phyloP scores from a whole-genome alignment of 2,797 vertebrate genomes.

The Halcyon leucocephala region DNA sequence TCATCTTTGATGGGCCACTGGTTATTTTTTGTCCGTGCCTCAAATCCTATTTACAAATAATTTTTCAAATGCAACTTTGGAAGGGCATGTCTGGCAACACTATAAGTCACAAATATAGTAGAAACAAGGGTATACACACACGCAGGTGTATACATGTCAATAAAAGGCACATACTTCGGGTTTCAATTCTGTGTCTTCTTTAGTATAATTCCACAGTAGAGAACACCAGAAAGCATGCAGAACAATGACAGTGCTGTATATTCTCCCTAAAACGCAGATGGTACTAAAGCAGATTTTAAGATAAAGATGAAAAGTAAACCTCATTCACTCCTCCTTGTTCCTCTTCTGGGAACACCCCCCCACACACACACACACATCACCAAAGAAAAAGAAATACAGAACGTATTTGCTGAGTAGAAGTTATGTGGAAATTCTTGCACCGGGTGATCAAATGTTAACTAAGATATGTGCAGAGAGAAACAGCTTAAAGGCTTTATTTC shows the following conservation, averaged over 20 bases:
- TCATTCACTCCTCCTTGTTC: neutral
- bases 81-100: neutral
- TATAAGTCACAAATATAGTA: neutral
- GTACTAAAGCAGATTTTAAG: slow-evolving; percentile 5
- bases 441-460: neutral
- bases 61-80: neutral
- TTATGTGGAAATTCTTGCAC: neutral
- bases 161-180: neutral
- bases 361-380: neutral
- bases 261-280: neutral
- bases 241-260: neutral
- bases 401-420: accelerated
- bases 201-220: neutral
- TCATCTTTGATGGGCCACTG: neutral
- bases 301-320: slow-evolving; percentile 20
- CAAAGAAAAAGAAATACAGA: neutral
- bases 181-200: neutral
- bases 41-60: neutral
- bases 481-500: neutral
- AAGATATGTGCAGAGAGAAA: neutral
- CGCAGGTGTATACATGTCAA: neutral
- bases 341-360: neutral
- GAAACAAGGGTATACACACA: neutral
- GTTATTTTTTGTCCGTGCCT: neutral
- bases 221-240: neutral